Conservation (phyloP, 2,888 invertebrate genomes). For the Cyclophora punctaria region DNA sequence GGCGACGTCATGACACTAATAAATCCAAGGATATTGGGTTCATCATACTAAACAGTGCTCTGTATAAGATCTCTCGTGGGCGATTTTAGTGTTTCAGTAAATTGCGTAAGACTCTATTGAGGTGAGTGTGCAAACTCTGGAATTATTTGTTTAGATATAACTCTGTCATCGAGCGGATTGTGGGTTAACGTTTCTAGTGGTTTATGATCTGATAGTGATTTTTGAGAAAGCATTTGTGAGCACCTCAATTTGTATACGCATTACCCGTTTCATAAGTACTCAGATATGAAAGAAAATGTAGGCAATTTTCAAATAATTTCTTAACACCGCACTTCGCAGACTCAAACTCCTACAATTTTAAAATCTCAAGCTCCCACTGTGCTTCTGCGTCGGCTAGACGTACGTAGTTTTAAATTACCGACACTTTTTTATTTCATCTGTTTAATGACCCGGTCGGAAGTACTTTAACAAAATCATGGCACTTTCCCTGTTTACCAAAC, state of each 20-base stretch:
- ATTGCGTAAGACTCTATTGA: constrained; percentile 19
- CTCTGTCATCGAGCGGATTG: constrained; percentile 11
- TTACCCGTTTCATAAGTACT: no score
- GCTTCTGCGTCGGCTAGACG: background rate
- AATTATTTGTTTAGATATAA: constrained; percentile 14
- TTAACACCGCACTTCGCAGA: no score
- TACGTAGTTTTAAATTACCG: background rate
- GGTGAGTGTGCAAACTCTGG: constrained; percentile 14
- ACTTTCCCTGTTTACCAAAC: constrained; percentile 17
- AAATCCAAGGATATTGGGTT: constrained; percentile 17
- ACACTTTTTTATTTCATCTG: constrained; percentile 4
- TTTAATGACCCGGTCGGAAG: constrained; percentile 16
- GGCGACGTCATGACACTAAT: constrained; percentile 17
- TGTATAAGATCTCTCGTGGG: constrained; percentile 17
- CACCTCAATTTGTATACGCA: no score
- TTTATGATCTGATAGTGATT: constrained; percentile 10
- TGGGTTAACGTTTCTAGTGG: constrained; percentile 3
- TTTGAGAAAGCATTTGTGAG: no score
- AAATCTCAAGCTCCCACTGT: no score
- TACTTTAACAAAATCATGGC: constrained; percentile 18
- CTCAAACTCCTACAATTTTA: no score
- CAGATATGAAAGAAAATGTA: no score
- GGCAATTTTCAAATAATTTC: no score
- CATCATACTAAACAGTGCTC: constrained; percentile 18
- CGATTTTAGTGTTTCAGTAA: constrained; percentile 13